phyloP scores from a whole-genome alignment of 2,113 vertebrate genomes.

The Aythya baeri region DNA sequence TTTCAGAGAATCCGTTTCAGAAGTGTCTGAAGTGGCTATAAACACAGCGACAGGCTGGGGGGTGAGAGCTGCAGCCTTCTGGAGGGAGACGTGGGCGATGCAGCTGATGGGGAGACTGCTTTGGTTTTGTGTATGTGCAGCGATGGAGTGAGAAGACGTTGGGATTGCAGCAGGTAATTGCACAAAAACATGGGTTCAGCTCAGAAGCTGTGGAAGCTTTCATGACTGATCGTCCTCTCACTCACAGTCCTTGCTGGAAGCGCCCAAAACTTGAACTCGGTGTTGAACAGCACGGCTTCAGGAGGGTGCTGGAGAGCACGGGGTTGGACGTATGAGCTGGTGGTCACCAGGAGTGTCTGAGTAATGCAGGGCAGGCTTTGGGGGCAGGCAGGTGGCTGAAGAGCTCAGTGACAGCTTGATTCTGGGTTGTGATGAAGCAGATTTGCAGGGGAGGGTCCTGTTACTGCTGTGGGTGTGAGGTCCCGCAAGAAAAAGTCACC shows the following conservation, averaged over 20 bases:
- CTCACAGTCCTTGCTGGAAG: not conserved
- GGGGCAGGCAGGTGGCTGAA: not conserved
- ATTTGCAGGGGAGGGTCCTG: not conserved
- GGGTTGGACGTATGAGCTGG: not conserved
- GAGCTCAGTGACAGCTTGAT: not conserved
- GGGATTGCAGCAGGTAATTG: not conserved
- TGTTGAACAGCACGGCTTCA: not conserved
- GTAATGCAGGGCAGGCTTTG: not conserved
- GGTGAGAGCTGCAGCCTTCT: not conserved
- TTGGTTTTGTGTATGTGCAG: not conserved
- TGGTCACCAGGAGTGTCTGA: not conserved
- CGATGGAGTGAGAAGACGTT: not conserved
- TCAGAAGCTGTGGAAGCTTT: not conserved
- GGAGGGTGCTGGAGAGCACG: not conserved
- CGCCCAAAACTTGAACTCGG: not conserved
- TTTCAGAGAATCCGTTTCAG: not conserved
- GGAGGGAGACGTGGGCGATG: not conserved
- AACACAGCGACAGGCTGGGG: not conserved
- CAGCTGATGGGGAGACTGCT: not conserved
- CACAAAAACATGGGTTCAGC: not conserved
- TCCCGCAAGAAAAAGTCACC: not conserved
- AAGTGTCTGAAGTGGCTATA: not conserved
- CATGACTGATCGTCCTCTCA: too few relatives aligned
- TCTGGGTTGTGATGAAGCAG: not conserved
- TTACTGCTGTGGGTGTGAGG: not conserved